Evolutionary conservation across 92 coral and sea anemone genomes (phyloP).

Genomic region (Phenganax marumi): DNA sequence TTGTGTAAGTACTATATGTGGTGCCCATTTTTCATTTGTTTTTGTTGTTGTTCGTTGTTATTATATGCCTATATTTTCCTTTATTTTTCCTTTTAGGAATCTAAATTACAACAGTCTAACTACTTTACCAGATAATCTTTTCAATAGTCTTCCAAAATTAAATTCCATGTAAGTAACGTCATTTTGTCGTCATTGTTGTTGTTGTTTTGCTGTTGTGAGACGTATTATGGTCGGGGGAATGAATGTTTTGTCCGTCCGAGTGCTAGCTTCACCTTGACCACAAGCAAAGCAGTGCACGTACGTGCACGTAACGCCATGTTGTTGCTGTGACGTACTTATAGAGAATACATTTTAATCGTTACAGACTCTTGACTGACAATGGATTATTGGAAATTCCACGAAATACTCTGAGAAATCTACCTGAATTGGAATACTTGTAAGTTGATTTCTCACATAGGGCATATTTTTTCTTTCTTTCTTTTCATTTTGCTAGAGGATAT

Average conservation of each 20-base stretch:
- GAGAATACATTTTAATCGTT: not conserved
- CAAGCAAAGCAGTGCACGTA: too few species aligned
- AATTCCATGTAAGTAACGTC: not conserved
- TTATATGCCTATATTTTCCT: not conserved
- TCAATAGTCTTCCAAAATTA: conserved; percentile 23
- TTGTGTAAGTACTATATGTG: conserved; percentile 8
- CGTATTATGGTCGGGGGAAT: too few species aligned
- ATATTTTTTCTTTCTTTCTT: not conserved
- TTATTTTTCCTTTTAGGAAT: not conserved
- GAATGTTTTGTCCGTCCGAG: too few species aligned
- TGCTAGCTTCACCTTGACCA: too few species aligned
- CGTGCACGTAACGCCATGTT: too few species aligned
- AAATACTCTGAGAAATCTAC: conserved; percentile 1
- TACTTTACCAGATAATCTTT: not conserved
- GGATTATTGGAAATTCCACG: not conserved
- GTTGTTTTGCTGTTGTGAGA: not conserved
- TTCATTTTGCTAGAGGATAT: too few species aligned
- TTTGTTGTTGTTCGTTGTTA: not conserved
- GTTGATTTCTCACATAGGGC: not conserved
- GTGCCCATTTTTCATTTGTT: not conserved
- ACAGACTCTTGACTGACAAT: not conserved
- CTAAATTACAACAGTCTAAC: conserved; percentile 8
- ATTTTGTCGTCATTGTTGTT: not conserved
- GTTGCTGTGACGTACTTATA: too few species aligned
- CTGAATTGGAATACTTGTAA: not conserved